Percentiles rank a stretch among this genome's conserved stretches.
phyloP scores from a whole-genome alignment of 2,113 vertebrate genomes.

The Mormoops blainvillei region DNA sequence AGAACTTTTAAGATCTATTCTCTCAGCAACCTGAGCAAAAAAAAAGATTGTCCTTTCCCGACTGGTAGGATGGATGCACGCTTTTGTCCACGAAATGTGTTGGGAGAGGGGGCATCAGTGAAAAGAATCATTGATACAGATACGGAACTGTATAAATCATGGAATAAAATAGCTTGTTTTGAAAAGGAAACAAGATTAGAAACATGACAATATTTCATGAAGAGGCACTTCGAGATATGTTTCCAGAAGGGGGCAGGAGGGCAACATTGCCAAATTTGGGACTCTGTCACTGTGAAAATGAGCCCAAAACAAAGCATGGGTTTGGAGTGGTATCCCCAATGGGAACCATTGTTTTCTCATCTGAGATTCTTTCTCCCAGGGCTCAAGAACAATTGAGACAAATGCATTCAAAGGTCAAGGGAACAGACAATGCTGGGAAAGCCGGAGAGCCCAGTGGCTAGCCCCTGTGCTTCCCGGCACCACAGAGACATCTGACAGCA shows the following conservation, averaged over 20 bases:
- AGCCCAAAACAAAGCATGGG: conserved; percentile 35
- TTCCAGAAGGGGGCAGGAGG: not conserved
- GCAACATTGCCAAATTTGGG: not conserved
- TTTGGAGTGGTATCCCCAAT: not conserved
- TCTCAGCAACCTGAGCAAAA: not conserved
- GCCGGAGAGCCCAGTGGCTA: not conserved
- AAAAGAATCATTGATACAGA: not conserved
- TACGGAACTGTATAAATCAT: not conserved
- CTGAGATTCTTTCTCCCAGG: conserved; percentile 59
- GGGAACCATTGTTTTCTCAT: conserved; percentile 60
- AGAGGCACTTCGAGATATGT: not conserved
- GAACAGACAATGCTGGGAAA: conserved; percentile 64
- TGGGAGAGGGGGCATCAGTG: not conserved
- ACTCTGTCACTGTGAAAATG: not conserved
- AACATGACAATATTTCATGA: conserved; percentile 11
- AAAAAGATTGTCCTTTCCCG: not conserved
- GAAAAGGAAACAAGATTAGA: conserved; percentile 36
- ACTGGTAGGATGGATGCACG: not conserved
- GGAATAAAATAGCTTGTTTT: not conserved
- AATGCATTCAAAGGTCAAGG: conserved; percentile 59
- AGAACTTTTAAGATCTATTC: not conserved
- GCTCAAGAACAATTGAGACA: conserved; percentile 60
- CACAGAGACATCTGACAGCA: not conserved
- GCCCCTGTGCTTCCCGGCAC: not conserved
- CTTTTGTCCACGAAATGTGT: not conserved